Evolutionary conservation across 2,113 vertebrate species (phyloP), one percentile per base, ranked within the genome.

Genomic region (Trichechus manatus): DNA sequence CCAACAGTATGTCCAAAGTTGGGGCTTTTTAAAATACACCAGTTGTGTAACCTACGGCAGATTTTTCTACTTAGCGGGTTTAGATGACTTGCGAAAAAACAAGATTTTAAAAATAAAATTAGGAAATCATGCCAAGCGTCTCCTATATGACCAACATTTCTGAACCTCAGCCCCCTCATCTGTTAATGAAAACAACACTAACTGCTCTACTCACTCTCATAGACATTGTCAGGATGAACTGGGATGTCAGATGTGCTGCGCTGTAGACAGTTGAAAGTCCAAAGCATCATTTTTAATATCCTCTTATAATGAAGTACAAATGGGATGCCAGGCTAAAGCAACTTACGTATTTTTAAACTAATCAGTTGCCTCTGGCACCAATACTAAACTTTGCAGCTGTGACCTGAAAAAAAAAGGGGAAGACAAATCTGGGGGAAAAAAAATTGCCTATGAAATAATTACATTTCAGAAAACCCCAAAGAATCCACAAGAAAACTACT

Each of bases 361-460:
- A 94, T 93, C 88, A 89, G 89, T 95, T 79, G 84, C 93, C 94
- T 97, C 94, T 97, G 96, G 95, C 87, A 85, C 78, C 87, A 90
- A 19, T 90, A 87, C 61, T 87, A 66, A 93, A 95, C 92, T 92
- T 94, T 87, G 92, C 94, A 94, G 84, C 80, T 79, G 2, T 75
- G 84, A 25, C 89, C 53, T 86, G 15, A 39, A 39, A 39, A 53
- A 94, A 94, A 85, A 89, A 56, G 39, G 31, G 8, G 33, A 77
- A 96, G 81, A 31, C 81, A 91, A 64, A 94, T 94, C 68, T 79
- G 10, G 75, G 42, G 5, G 68, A 0, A 50, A 0, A 50, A 36
- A 82, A 66, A 11, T 14, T 94, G 66, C 81, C 74, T 66, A 9
- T 97, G 89, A 95, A 94, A 95, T 78, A 93, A 39, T 39, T 39